phyloP scores from a whole-genome alignment of 1,140 invertebrate species.

The Odontomachus brunneus region DNA sequence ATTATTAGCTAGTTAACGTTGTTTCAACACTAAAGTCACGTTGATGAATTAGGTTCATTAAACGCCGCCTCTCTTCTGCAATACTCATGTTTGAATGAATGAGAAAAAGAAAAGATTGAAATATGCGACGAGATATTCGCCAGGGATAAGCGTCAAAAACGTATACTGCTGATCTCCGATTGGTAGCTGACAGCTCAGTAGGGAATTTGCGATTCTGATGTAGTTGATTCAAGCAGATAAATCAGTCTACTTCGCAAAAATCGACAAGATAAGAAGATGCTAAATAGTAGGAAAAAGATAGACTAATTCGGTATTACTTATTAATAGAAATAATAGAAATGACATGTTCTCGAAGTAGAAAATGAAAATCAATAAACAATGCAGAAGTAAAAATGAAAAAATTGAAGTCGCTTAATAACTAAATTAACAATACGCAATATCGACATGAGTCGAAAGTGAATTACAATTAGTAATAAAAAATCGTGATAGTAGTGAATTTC shows the following conservation, averaged over 20 bases:
- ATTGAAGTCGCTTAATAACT: neutral
- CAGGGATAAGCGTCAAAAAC: neutral
- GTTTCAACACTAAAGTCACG: neutral
- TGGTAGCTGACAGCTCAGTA: neutral
- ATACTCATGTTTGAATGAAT: neutral
- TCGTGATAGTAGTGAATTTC: neutral
- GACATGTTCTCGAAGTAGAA: neutral
- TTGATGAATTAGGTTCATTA: neutral
- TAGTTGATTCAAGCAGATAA: neutral
- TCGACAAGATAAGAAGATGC: neutral
- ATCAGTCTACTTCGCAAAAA: slow-evolving; percentile 5
- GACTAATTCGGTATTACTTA: neutral
- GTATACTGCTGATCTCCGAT: neutral
- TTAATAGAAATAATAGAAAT: neutral
- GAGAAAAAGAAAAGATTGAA: neutral
- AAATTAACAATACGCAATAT: neutral
- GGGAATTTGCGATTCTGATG: slow-evolving; percentile 13
- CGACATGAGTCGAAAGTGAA: too few species aligned
- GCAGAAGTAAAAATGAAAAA: neutral
- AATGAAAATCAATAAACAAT: neutral
- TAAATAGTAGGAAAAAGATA: slow-evolving; percentile 8
- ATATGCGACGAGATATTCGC: neutral
- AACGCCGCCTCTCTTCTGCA: neutral
- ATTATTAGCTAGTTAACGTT: neutral
- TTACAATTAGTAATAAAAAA: neutral